Evolutionary conservation across 2,113 vertebrate species (phyloP).

Genomic region (Xenopus laevis): DNA sequence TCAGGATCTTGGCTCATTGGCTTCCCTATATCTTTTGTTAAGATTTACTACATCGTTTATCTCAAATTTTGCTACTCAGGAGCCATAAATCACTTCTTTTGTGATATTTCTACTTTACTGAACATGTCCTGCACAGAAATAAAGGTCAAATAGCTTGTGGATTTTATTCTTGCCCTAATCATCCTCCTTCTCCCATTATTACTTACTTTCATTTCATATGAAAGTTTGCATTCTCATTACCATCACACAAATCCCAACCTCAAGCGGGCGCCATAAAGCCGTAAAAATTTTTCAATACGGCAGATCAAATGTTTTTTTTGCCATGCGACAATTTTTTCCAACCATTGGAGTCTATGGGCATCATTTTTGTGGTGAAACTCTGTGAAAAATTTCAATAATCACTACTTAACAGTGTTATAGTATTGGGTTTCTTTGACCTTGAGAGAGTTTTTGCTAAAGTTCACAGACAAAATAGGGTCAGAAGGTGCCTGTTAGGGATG

Average conservation of each 20-base stretch:
- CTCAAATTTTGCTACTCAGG: slow-evolving; percentile 52
- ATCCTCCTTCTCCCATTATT: slow-evolving; percentile 52
- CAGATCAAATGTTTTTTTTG: too few species aligned
- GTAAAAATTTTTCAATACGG: too few species aligned
- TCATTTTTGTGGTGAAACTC: too few species aligned
- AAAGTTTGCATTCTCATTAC: slow-evolving; percentile 51
- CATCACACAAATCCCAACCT: slow-evolving; percentile 48
- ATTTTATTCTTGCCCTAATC: slow-evolving; percentile 54
- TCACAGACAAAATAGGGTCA: too few species aligned
- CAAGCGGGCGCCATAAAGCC: slow-evolving; percentile 46
- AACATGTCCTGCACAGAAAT: slow-evolving; percentile 54
- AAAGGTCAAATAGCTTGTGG: slow-evolving; percentile 44
- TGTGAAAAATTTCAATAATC: too few species aligned
- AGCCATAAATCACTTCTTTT: slow-evolving; percentile 58
- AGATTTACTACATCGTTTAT: slow-evolving; percentile 52
- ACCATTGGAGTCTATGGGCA: too few species aligned
- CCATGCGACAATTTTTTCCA: too few species aligned
- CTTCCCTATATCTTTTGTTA: slow-evolving; percentile 47
- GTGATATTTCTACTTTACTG: slow-evolving; percentile 56
- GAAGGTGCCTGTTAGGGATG: too few species aligned
- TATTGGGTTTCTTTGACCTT: too few species aligned
- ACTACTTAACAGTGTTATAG: too few species aligned
- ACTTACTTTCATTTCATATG: slow-evolving; percentile 52
- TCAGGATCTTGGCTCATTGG: slow-evolving; percentile 47
- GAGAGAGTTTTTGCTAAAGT: too few species aligned